Percentiles rank a stretch among this genome's conserved stretches.
Evolutionary conservation across 2,888 invertebrate genomes (phyloP).

Genomic region (Amiota minor): DNA sequence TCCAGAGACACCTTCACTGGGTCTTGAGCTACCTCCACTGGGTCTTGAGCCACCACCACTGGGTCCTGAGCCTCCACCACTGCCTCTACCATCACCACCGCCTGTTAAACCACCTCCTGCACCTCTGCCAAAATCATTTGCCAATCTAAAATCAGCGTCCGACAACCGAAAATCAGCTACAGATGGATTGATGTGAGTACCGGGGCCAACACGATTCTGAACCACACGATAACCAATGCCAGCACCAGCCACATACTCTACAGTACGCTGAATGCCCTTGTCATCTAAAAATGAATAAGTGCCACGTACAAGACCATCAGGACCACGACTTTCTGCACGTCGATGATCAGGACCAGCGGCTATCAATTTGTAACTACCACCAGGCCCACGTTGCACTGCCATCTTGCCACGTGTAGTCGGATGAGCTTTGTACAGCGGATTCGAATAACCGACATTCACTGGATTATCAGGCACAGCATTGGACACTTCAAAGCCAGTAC

Average conservation of each 20-base stretch:
- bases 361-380: conserved; percentile 84
- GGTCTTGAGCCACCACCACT: background rate
- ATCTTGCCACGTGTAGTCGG: conserved; percentile 81
- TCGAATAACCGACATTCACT: conserved; percentile 78
- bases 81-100: conserved; percentile 32
- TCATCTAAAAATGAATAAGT: conserved; percentile 86
- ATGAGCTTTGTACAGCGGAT: conserved; percentile 78
- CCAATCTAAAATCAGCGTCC: conserved; percentile 65
- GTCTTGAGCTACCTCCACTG: conserved; percentile 19
- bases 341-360: conserved; percentile 85
- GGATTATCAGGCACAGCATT: conserved; percentile 81
- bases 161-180: conserved; percentile 76
- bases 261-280: conserved; percentile 84
- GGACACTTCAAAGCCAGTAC: conserved; percentile 84
- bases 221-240: conserved; percentile 84
- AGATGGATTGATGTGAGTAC: conserved; percentile 72
- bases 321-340: conserved; percentile 82
- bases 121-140: conserved; percentile 68
- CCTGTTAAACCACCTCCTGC: conserved; percentile 55
- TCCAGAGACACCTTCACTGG: conserved; percentile 16
- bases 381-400: conserved; percentile 81
- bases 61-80: conserved; percentile 33
- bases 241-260: conserved; percentile 85
- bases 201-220: conserved; percentile 80
- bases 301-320: conserved; percentile 82